A percentile compares a stretch with the other conserved stretches of the same genome.
Conservation (phyloP, 2,797 vertebrate species). For the Rachycentron canadum region DNA sequence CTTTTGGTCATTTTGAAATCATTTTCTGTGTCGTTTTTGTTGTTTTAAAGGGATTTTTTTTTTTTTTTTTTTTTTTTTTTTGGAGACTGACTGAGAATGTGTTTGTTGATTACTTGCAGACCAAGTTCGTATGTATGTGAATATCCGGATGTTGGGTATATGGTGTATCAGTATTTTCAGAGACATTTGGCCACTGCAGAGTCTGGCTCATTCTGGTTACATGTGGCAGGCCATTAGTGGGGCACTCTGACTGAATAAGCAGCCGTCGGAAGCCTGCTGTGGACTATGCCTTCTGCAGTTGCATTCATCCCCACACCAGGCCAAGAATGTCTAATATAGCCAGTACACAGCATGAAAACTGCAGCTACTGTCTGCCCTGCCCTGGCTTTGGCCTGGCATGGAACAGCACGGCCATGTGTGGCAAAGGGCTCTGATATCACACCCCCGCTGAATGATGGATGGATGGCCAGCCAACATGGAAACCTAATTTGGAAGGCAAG, state of each 20-base stretch:
- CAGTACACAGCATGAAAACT: slow-evolving; percentile 65
- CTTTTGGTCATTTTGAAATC: neutral
- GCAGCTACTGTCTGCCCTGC: slow-evolving; percentile 68
- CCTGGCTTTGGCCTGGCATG: slow-evolving; percentile 45
- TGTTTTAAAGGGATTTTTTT: neutral
- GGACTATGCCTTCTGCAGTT: slow-evolving; percentile 75
- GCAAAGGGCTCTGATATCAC: slow-evolving; percentile 59
- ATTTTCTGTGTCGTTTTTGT: neutral
- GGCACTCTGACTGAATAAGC: slow-evolving; percentile 53
- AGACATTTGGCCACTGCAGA: slow-evolving; percentile 25
- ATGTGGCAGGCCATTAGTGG: slow-evolving; percentile 56
- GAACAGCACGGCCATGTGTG: slow-evolving; percentile 49
- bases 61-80: neutral
- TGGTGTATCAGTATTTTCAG: slow-evolving; percentile 35
- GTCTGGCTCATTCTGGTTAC: slow-evolving; percentile 41
- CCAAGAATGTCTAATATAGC: slow-evolving; percentile 68
- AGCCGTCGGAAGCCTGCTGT: slow-evolving; percentile 56
- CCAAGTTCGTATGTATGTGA: neutral
- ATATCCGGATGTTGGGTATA: neutral
- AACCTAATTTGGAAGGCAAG: slow-evolving; percentile 29
- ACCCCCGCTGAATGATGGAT: slow-evolving; percentile 69
- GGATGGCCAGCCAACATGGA: slow-evolving; percentile 36
- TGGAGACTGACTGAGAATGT: neutral
- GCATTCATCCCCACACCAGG: slow-evolving; percentile 59
- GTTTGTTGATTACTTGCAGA: neutral